phyloP scores from a whole-genome alignment of 2,113 vertebrate species.

The Procavia capensis region DNA sequence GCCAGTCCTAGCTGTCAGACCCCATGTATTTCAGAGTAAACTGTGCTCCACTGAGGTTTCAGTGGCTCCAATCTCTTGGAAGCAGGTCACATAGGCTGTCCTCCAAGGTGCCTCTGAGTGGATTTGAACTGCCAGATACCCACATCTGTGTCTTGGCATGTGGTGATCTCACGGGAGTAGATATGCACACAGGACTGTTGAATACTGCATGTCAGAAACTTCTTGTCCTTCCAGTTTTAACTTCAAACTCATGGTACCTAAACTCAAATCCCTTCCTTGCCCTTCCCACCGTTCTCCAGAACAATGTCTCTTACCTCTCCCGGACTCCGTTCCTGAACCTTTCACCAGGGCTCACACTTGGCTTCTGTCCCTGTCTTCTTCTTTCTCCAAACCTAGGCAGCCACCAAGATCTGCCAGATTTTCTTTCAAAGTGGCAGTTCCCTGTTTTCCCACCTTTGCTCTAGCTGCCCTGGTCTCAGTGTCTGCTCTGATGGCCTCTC shows the following conservation, averaged over 20 bases:
- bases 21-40: not conserved
- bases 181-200: not conserved
- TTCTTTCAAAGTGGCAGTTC: not conserved
- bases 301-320: not conserved
- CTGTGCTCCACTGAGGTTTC: not conserved
- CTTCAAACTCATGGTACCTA: not conserved
- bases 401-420: not conserved
- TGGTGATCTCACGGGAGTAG: accelerated
- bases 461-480: not conserved
- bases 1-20: not conserved
- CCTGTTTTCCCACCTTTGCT: not conserved
- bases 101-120: not conserved
- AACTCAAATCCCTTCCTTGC: not conserved
- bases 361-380: not conserved
- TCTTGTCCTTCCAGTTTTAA: not conserved
- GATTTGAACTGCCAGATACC: not conserved
- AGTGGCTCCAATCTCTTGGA: no score
- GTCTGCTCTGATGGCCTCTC: not conserved
- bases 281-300: not conserved
- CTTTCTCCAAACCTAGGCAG: not conserved
- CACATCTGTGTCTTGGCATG: accelerated
- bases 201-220: accelerated
- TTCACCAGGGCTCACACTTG: not conserved
- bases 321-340: accelerated
- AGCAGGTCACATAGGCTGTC: not conserved